These are phyloP conservation scores for Sylvia borin DNA, from an alignment of 2,797 vertebrate genomes.

Conservation along the genomic window DNA sequence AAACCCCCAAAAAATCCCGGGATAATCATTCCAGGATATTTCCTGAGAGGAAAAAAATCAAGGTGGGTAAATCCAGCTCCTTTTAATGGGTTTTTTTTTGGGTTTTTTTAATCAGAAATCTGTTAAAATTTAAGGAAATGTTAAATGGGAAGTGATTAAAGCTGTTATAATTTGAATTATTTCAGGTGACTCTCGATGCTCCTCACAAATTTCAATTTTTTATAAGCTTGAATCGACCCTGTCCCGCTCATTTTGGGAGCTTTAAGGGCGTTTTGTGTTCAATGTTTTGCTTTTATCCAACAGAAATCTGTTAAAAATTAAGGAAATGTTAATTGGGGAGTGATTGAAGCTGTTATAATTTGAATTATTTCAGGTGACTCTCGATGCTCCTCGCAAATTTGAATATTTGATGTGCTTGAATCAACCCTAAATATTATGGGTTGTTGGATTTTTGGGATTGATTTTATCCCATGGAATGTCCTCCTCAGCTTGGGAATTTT, in stretches of 20 bases:
- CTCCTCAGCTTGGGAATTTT: no score
- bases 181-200: rapidly evolving
- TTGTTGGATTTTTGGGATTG: no score
- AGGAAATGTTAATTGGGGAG: rapidly evolving
- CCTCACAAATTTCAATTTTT: neutral
- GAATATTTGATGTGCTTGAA: no score
- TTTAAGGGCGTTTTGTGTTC: neutral
- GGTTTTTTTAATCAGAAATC: neutral
- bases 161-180: neutral
- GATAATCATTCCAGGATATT: neutral
- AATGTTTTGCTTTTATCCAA: neutral
- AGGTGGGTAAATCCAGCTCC: neutral
- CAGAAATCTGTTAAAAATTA: neutral
- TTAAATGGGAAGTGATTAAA: rapidly evolving
- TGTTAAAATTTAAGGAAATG: neutral
- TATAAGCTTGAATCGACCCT: rapidly evolving
- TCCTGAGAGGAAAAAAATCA: neutral
- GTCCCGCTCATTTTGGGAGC: neutral
- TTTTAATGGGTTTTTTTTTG: neutral
- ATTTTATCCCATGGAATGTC: no score
- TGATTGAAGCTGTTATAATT: neutral
- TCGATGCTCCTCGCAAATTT: neutral
- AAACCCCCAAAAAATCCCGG: neutral
- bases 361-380: neutral
- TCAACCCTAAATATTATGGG: no score